Conservation (phyloP, 2,113 vertebrate genomes). For the Mastomys natalensis region DNA sequence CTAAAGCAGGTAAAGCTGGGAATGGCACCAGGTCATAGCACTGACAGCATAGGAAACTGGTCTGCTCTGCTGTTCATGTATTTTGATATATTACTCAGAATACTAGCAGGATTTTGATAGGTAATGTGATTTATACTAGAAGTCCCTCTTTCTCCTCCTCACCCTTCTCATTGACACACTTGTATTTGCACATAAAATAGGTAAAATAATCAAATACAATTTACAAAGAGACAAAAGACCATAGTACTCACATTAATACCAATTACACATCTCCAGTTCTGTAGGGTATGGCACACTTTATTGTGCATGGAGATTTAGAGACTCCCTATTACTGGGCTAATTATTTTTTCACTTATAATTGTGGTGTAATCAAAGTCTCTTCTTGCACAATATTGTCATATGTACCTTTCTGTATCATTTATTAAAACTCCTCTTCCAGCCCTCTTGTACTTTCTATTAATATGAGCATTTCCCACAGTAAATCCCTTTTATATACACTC, state of each 20-base stretch:
- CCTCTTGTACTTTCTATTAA: neutral
- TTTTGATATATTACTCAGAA: neutral
- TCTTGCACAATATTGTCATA: neutral
- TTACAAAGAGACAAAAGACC: neutral
- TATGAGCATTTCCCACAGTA: neutral
- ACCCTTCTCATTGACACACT: neutral
- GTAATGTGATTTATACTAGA: neutral
- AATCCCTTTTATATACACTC: neutral
- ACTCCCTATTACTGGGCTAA: neutral
- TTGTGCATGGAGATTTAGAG: neutral
- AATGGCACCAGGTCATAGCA: neutral
- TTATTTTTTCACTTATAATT: neutral
- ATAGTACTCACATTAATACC: neutral
- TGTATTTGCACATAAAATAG: neutral
- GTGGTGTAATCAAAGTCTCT: neutral
- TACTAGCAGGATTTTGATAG: neutral
- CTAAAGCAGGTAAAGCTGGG: neutral
- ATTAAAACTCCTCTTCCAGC: neutral
- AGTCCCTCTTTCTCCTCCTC: neutral
- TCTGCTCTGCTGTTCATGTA: neutral
- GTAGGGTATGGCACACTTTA: neutral
- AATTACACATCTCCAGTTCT: neutral
- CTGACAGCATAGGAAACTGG: neutral
- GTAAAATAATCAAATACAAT: neutral
- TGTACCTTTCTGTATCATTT: no score